Conservation (phyloP, 2,113 vertebrate species). For the Mobula hypostoma region DNA sequence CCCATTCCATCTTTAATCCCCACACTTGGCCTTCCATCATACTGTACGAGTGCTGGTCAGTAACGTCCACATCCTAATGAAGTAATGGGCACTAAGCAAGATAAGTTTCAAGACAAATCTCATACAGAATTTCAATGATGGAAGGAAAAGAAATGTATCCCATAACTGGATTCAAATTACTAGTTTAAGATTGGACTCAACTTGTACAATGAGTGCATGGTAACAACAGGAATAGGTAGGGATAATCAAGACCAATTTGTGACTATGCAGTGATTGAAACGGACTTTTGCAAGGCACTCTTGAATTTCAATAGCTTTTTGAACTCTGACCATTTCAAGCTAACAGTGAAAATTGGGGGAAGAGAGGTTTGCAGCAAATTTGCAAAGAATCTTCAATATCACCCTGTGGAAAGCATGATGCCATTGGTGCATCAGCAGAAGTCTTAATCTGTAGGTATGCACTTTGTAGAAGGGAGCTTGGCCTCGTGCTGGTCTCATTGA, state of each 20-base stretch:
- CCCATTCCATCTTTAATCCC: neutral
- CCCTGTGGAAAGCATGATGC: neutral
- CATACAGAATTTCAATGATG: no score
- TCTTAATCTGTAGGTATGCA: constrained; percentile 12
- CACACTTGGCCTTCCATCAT: neutral
- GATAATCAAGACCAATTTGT: neutral
- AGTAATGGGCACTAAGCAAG: neutral
- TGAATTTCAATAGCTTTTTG: neutral
- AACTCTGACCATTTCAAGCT: neutral
- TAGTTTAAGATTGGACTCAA: neutral
- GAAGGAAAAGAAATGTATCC: neutral
- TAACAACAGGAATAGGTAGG: neutral
- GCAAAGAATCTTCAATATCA: neutral
- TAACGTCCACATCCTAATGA: neutral
- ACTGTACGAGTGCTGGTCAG: neutral
- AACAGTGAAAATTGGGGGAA: neutral
- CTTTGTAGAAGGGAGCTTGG: constrained; percentile 20
- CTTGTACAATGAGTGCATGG: neutral
- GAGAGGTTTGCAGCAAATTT: neutral
- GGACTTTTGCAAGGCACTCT: neutral
- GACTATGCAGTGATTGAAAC: neutral
- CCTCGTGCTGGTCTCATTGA: constrained; percentile 21
- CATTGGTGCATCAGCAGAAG: neutral
- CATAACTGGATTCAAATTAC: neutral
- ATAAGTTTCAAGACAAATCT: neutral